Conservation (phyloP, 2,888 invertebrate genomes). For the Axea sp. region DNA sequence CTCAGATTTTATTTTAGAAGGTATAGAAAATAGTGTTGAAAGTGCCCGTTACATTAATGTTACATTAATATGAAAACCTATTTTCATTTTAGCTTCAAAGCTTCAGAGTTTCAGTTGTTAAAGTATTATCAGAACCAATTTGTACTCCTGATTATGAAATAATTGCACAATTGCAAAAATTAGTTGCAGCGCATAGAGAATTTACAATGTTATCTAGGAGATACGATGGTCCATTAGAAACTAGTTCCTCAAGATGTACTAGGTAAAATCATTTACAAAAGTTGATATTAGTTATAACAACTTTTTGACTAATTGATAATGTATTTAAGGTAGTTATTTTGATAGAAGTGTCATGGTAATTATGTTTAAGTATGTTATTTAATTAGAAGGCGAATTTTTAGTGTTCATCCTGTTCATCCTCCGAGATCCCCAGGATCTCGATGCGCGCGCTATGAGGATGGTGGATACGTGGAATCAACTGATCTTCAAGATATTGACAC, state of each 20-base stretch:
- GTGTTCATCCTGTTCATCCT: constrained; percentile 77
- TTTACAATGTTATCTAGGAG: constrained; percentile 90
- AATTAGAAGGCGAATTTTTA: constrained; percentile 12
- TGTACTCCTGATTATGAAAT: constrained; percentile 88
- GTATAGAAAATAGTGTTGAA: too few relatives aligned
- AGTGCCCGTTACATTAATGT: too few relatives aligned
- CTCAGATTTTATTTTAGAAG: too few relatives aligned
- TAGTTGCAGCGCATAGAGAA: constrained; percentile 92
- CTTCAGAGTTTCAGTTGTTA: constrained; percentile 87
- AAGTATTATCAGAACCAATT: constrained; percentile 86
- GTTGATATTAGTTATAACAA: neutral
- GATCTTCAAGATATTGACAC: constrained; percentile 85
- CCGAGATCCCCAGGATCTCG: constrained; percentile 80
- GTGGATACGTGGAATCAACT: constrained; percentile 86
- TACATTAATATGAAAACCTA: neutral
- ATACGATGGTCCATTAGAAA: constrained; percentile 83
- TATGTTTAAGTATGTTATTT: too few relatives aligned
- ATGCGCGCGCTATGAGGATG: constrained; percentile 86
- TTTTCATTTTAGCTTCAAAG: constrained; percentile 82
- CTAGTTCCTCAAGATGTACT: constrained; percentile 79
- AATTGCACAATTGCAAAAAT: constrained; percentile 88
- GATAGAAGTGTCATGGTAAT: too few relatives aligned
- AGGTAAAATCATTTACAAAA: constrained; percentile 67
- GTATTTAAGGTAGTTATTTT: too few relatives aligned
- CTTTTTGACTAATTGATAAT: neutral